Conservation (phyloP, 2,797 vertebrate species). For the Takifugu rubripes region DNA sequence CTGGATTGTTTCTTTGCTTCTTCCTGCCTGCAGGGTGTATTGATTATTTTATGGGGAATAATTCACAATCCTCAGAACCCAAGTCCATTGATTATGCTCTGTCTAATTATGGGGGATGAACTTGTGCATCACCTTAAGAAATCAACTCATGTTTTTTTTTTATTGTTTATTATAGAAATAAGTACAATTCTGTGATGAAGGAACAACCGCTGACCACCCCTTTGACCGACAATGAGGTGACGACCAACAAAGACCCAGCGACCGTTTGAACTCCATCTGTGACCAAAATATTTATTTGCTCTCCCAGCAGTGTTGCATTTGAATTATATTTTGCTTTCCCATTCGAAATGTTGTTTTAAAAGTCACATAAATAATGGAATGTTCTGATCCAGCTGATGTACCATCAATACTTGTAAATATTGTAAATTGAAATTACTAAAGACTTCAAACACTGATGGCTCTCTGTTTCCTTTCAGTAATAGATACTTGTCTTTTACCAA, state of each 20-base stretch:
- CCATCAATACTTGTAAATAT: background rate
- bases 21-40: no score
- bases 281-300: constrained; percentile 40
- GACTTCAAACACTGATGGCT: constrained; percentile 3
- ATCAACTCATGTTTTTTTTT: background rate
- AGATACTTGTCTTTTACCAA: no score
- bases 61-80: no score
- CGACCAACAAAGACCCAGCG: constrained; percentile 29
- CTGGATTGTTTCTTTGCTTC: no score
- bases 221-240: constrained; percentile 27
- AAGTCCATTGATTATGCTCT: no score
- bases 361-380: background rate
- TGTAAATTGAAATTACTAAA: constrained; percentile 32
- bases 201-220: constrained; percentile 46
- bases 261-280: constrained; percentile 29
- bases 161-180: constrained; percentile 34
- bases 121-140: no score
- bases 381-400: background rate
- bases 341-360: background rate
- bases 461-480: no score
- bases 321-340: background rate
- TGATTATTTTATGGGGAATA: no score
- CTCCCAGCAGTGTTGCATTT: constrained; percentile 6
- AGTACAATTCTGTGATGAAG: constrained; percentile 8
- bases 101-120: no score